Evolutionary conservation across 2,888 invertebrate species (phyloP), one percentile per base, ranked within the genome.

Genomic region (Melanchra persicariae): DNA sequence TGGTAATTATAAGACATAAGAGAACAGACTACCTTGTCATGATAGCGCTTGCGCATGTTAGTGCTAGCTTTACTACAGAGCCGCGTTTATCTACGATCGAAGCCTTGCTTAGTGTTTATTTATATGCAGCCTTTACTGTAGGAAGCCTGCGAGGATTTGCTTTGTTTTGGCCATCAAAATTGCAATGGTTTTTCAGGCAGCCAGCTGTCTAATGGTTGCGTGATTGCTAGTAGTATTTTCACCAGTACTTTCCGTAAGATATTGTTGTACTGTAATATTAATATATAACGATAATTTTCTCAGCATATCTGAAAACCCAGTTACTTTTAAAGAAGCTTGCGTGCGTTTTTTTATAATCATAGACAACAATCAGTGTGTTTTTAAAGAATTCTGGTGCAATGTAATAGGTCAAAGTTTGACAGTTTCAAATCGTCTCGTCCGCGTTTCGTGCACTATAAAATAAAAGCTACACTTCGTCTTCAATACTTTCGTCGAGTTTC

Each of bases 401-500:
- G 17, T 37, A 22, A 26, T n/a, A n/a, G 62, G 5, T 47, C 3
- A 1, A 17, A 52, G 54, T n/a, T 47, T n/a, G 0, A 47, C 1
- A 0, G 22, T 10, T 43, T 10, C 3, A 62, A 60, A 60, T 84
- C 77, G 79, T 64, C 19, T 19, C 82, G 72, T 37, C 10, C 30
- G 3, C 83, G 81, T 74, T 24, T 78, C 84, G 83, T 71, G 17
- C 1, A 55, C 24, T 70, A 10, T 82, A 84, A 87, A 74, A 62
- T 64, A 60, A 59, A 57, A 55, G 57, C 60, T 24, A 79, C 65
- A 80, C 72, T 70, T 81, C 75, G 73, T 85, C 76, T 79, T 72
- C 79, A 85, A 87, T 82, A 87, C 89, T 91, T 90, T 90, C 87
- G 85, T 89, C 83, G 83, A 52, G 82, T 90, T 86, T 91, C 88